Base-by-base conservation (phyloP, 2,888 invertebrate genomes). In the Eupithecia pulchellata region DNA sequence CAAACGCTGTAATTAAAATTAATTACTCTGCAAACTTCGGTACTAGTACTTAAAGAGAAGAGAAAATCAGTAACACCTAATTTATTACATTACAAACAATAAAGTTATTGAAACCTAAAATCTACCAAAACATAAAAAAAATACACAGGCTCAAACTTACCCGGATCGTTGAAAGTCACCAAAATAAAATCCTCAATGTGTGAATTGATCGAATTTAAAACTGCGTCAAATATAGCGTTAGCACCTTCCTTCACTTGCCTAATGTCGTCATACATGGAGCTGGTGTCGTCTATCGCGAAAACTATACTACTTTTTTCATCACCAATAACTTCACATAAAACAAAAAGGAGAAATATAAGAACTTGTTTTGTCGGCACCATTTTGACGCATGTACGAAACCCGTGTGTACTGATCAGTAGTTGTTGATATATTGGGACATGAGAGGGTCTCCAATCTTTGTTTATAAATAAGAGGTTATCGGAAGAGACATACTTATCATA, bases 151-250 rank as follows among this genome's bases (percentile, higher is more conserved):
- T 9, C 14, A 2, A 14, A 17, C 71, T 39, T 68, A 72, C 72
- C 52, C 6, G 90, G 89, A 75, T 92, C 91, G 69, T 90, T 90
- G 68, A 91, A 91, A 0, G 90, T 90, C 1, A 91, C 84, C 52
- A 92, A 69, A 68, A 91, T 67, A 71, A 90, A 90, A 64, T 91
- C 86, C 62, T 89, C 86, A 58, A 92, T 87, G 34, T 84, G 83
- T 1, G 89, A 88, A 8, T 74, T 57, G 2, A 86, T 84, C 0
- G 85, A 83, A 11, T 78, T 78, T 13, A 85, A 47, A 2, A 91
- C 87, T 0, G 86, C 84, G 66, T 91, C 84, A 72, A 91, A 91
- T 68, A 92, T 86, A 2, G 75, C 68, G 11, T 85, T 80, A 0
- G 83, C 84, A 65, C 81, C 82, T 0, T 65, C 5, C 71, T 82